phyloP scores from a whole-genome alignment of 2,888 invertebrate genomes.

The Polyploca ridens region DNA sequence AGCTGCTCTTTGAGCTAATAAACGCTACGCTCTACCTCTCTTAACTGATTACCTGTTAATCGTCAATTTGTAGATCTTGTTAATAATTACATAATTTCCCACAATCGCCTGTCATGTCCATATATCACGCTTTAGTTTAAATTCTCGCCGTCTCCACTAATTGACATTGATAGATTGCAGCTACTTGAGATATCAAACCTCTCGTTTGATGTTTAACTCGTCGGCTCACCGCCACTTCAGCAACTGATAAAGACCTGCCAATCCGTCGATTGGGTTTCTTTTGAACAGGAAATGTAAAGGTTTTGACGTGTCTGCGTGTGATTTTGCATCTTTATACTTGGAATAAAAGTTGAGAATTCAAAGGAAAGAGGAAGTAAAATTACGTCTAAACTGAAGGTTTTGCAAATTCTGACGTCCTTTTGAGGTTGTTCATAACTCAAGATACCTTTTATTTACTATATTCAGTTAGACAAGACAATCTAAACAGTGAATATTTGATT shows the following conservation, averaged over 20 bases:
- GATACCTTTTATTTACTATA: too few relatives aligned
- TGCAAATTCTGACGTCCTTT: not conserved
- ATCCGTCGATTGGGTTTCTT: constrained; percentile 28
- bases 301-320: constrained; percentile 8
- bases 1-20: too few relatives aligned
- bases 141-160: constrained; percentile 6
- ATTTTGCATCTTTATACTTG: not conserved
- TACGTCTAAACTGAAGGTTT: not conserved
- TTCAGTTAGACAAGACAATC: too few relatives aligned
- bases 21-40: too few relatives aligned
- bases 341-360: not conserved
- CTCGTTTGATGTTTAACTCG: constrained; percentile 14
- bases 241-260: constrained; percentile 36
- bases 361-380: not conserved
- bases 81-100: not conserved
- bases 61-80: not conserved
- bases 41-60: not conserved
- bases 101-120: constrained; percentile 9
- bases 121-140: constrained; percentile 11
- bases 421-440: not conserved
- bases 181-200: constrained; percentile 12
- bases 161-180: constrained; percentile 15
- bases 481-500: not conserved
- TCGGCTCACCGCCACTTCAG: constrained; percentile 10
- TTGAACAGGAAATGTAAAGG: constrained; percentile 24